A percentile compares a stretch with the other conserved stretches of the same genome.
Conservation (phyloP, 1,140 invertebrate genomes). For the Scaptomyza hsui region DNA sequence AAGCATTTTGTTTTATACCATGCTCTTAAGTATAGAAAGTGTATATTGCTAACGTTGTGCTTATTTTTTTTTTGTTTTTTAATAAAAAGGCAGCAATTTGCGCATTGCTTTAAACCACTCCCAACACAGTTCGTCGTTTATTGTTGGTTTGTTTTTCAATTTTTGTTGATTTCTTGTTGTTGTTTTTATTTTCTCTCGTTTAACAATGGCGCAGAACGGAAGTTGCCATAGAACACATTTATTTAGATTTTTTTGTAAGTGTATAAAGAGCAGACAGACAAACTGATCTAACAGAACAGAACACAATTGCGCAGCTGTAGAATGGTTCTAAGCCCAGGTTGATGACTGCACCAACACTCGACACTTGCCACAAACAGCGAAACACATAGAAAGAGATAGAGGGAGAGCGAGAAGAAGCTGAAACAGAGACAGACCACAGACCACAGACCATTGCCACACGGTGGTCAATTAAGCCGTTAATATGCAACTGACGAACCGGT, state of each 20-base stretch:
- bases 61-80: conserved; percentile 18
- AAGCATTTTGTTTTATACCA: too few relatives aligned
- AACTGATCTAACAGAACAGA: conserved; percentile 26
- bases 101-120: conserved; percentile 12
- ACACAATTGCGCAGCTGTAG: conserved; percentile 1
- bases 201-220: conserved; percentile 19
- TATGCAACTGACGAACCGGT: conserved; percentile 42
- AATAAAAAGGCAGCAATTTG: conserved; percentile 43
- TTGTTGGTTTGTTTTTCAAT: conserved; percentile 1
- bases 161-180: conserved; percentile 19
- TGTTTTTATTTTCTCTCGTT: conserved; percentile 25
- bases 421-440: background rate
- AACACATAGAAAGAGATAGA: background rate
- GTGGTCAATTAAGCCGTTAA: conserved; percentile 69
- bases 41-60: background rate
- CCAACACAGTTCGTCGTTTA: background rate
- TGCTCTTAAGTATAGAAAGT: background rate
- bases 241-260: background rate
- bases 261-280: background rate
- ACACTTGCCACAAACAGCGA: background rate
- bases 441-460: conserved; percentile 33
- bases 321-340: background rate
- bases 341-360: conserved; percentile 13
- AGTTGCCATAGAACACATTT: conserved; percentile 1
- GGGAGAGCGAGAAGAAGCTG: background rate